These are phyloP conservation scores for Xestia rhomboidea DNA, from an alignment of 2,888 invertebrate species.

Conservation along the genomic window DNA sequence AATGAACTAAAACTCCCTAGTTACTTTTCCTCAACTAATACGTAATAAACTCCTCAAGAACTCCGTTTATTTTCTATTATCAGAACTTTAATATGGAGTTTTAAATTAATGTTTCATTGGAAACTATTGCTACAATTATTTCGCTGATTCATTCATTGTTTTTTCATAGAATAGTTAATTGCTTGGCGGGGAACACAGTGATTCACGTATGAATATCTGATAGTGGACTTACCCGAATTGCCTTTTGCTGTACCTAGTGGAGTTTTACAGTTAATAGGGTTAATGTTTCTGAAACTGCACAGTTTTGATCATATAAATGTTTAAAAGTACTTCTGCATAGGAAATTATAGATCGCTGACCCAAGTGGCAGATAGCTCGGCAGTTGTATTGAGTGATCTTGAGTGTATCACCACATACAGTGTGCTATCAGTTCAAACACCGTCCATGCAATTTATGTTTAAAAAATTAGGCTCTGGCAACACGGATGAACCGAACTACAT, in stretches of 20 bases:
- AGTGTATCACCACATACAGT: not conserved
- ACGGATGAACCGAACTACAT: too few relatives aligned
- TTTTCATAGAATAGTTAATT: slow-evolving; percentile 41
- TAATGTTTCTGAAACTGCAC: not conserved
- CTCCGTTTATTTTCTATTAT: slow-evolving; percentile 17
- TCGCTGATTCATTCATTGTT: slow-evolving; percentile 26
- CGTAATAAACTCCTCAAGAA: not conserved
- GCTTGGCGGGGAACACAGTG: not conserved
- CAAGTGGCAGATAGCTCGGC: not conserved
- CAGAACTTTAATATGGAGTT: slow-evolving; percentile 5
- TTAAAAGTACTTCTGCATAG: not conserved
- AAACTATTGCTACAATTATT: slow-evolving; percentile 19
- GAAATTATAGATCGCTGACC: not conserved
- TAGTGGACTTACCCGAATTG: slow-evolving; percentile 19
- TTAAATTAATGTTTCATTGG: not conserved
- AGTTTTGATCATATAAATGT: not conserved
- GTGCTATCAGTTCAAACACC: not conserved
- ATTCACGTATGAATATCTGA: slow-evolving; percentile 42
- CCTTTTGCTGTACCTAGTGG: too few relatives aligned
- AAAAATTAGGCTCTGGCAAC: too few relatives aligned
- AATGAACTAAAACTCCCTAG: not conserved
- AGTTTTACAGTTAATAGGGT: not conserved
- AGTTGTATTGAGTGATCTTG: not conserved
- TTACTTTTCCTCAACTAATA: slow-evolving; percentile 9
- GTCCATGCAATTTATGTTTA: too few relatives aligned